These are phyloP conservation scores for Lepilemur ruficaudatus DNA, from an alignment of 2,797 vertebrate species.

Conservation along the genomic window DNA sequence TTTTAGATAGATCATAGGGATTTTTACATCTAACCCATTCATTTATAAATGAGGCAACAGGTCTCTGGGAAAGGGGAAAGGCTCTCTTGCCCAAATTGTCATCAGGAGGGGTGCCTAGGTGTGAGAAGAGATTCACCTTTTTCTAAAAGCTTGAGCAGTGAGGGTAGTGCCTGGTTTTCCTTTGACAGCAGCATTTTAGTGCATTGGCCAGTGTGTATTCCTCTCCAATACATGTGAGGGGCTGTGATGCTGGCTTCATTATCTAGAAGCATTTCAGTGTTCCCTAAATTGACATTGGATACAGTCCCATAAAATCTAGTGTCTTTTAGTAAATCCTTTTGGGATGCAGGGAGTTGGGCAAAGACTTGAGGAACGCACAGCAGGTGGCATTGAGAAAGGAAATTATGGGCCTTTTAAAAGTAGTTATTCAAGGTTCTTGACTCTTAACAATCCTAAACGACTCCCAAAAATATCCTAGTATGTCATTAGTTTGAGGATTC, in stretches of 20 bases:
- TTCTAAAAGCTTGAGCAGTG: neutral
- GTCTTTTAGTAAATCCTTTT: neutral
- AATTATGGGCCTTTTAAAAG: neutral
- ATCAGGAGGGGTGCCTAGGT: neutral
- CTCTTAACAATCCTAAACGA: constrained; percentile 31
- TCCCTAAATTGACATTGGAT: neutral
- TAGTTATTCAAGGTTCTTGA: neutral
- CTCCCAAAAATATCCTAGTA: neutral
- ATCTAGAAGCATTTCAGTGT: neutral
- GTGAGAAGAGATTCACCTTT: neutral
- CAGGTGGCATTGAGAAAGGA: neutral
- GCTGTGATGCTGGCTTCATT: neutral
- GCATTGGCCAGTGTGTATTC: neutral
- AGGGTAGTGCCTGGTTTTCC: neutral
- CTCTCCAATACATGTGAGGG: neutral
- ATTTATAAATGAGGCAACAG: neutral
- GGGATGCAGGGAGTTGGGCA: neutral
- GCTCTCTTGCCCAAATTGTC: neutral
- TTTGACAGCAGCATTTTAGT: neutral
- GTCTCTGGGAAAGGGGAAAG: neutral
- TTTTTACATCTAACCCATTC: neutral
- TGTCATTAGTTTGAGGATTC: neutral
- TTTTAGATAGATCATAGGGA: neutral
- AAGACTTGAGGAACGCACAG: neutral
- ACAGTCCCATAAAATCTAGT: neutral